Evolutionary conservation across 2,888 invertebrate species (phyloP), one percentile per base, ranked within the genome.

Genomic region (Cerastis leucographa): DNA sequence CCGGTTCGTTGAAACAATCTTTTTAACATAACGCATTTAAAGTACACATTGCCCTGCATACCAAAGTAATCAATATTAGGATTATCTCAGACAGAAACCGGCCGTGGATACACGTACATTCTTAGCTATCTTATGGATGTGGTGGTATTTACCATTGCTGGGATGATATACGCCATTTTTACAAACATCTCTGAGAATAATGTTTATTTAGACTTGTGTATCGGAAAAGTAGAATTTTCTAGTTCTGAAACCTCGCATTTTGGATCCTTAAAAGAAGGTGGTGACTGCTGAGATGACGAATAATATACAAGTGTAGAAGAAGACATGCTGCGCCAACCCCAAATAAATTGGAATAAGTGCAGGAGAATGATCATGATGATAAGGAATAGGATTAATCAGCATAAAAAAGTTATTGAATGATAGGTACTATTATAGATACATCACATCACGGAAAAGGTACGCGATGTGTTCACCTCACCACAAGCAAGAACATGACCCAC

Each of bases 41-140:
- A 67, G 56, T 56, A 19, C 51, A 72, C 35, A 51, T 76, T 80
- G 79, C 81, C 77, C 82, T 83, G 83, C 89, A 90, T 88, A 86
- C 88, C 88, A 74, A 89, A 87, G 81, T 88, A 90, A 90, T 89
- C 88, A 87, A 89, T 87, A 86, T 75, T 61, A 66, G 71, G 80
- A 81, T 86, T 81, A 82, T 80, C 80, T 73, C 71, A 78, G 73
- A 79, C 66, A 49, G 79, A 75, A 85, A 78, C 76, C 65, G 76
- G 69, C 66, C 14, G 12, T 64, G 64, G 40, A 56, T n/a, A 46
- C n/a, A 14, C 12, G 54, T 6, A 35, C 49, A 22, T 42, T 62
- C n/a, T 40, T 11, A 35, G 17, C 8, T 42, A 8, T n/a, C 6
- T 1, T 65, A n/a, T 42, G 19, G 46, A 29, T 46, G 67, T 49